Evolutionary conservation across 2,797 vertebrate genomes (phyloP), one percentile per base, ranked within the genome.

Genomic region (Peromyscus nudipes): DNA sequence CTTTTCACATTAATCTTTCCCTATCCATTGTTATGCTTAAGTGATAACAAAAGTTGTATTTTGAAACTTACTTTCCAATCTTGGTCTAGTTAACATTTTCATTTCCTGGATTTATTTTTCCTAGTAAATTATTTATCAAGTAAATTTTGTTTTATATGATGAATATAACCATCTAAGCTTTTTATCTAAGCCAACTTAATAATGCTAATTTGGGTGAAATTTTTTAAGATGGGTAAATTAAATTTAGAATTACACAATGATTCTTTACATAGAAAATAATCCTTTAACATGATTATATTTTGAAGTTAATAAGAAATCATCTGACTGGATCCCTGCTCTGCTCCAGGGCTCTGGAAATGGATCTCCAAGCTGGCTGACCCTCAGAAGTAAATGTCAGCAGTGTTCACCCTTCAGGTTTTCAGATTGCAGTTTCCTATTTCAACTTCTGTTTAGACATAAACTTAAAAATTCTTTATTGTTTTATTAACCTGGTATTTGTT

Each of bases 351-450:
- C 81, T 91, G 86, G 77, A 91, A 79, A 91, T 92, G 91, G 94
- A 92, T 77, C 91, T 86, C 76, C 17, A 93, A 77, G 93, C 92
- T 97, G 95, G 64, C 95, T 98, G 98, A 98, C 97, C 98, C 94
- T 34, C 11, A 81, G 95, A 84, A 96, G 87, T 97, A 99, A 99
- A 99, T 98, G 98, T 98, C 99, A 99, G n/a, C 64, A 34, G 37
- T 31, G 73, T 93, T 94, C 60, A 92, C 71, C 49, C 89, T 95
- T 65, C 40, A 76, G 23, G 55, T 77, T 96, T 95, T 95, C 46
- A 91, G 75, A 93, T 77, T 65, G 89, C 85, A n/a, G 69, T 93
- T 96, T 96, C 94, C 83, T 97, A 62, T 97, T 97, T 97, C 97
- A 97, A 94, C 73, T 94, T 80, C 67, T 85, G 67, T 92, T 86